Percentiles rank a stretch among this genome's conserved stretches.
These are phyloP conservation scores for Aramus guarauna DNA, from an alignment of 2,113 vertebrate genomes.

Conservation along the genomic window DNA sequence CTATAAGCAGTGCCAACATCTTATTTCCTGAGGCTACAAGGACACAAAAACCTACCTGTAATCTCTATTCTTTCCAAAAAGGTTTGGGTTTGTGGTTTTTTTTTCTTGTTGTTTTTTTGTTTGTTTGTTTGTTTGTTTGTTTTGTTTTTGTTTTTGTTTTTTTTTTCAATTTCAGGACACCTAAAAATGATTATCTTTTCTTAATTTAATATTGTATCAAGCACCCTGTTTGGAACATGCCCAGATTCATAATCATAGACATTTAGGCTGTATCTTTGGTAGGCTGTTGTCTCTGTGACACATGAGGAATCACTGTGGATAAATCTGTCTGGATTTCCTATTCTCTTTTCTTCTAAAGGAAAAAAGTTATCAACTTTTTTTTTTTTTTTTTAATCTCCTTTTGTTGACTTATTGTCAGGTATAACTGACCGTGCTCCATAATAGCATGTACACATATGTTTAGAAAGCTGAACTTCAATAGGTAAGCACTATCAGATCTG, in stretches of 20 bases:
- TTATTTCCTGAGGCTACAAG: not conserved
- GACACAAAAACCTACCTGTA: not conserved
- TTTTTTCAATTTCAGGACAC: not conserved
- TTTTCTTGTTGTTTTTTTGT: fast-evolving
- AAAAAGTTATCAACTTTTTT: not conserved
- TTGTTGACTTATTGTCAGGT: not conserved
- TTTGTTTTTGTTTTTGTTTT: fast-evolving
- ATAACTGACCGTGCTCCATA: not conserved
- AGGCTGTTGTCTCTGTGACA: not conserved
- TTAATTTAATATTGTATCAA: not conserved
- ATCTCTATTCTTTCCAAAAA: not conserved
- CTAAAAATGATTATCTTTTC: not conserved
- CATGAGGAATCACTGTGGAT: not conserved
- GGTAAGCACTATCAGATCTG: not conserved
- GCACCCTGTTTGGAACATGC: not conserved
- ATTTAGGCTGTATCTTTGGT: not conserved
- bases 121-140: fast-evolving
- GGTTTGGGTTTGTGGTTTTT: fast-evolving
- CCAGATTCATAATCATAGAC: not conserved
- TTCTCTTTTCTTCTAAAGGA: not conserved
- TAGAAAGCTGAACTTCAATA: not conserved
- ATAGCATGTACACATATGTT: not conserved
- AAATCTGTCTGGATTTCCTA: not conserved
- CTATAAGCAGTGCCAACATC: fast-evolving
- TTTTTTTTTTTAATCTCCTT: not conserved